A percentile compares a stretch with the other conserved stretches of the same genome.
phyloP scores from a whole-genome alignment of 2,888 invertebrate species.

The Brachyopa scutellaris region DNA sequence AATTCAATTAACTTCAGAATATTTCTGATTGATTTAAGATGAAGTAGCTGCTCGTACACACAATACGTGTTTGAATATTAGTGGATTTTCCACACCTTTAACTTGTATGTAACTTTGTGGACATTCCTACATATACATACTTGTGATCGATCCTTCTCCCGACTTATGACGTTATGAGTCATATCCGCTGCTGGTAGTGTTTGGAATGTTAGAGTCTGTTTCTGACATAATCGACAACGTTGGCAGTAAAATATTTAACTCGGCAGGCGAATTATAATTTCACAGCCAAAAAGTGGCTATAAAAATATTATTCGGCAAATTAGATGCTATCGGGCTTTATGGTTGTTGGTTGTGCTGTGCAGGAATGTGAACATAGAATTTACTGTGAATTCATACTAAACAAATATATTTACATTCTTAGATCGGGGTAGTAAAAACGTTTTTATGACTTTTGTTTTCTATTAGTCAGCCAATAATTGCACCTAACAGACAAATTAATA shows the following conservation, averaged over 20 bases:
- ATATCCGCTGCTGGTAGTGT: conserved; percentile 23
- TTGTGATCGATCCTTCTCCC: neutral
- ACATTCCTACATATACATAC: too few species aligned
- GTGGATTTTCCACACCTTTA: conserved; percentile 37
- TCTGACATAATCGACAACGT: conserved; percentile 7
- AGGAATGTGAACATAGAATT: neutral
- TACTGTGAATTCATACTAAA: too few species aligned
- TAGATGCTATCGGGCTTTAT: neutral
- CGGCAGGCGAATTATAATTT: neutral
- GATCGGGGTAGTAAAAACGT: too few species aligned
- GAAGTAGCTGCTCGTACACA: neutral
- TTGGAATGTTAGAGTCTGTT: conserved; percentile 9
- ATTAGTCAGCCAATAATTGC: too few species aligned
- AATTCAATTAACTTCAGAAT: conserved; percentile 30
- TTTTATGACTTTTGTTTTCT: too few species aligned
- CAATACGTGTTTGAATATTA: conserved; percentile 7
- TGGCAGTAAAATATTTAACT: neutral
- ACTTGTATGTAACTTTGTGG: conserved; percentile 15
- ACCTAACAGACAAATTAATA: too few species aligned
- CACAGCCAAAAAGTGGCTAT: conserved; percentile 1
- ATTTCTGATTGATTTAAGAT: conserved; percentile 35
- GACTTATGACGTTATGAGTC: neutral
- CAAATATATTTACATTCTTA: too few species aligned
- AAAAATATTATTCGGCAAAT: conserved; percentile 1
- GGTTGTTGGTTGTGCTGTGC: neutral